These are phyloP conservation scores for Staurois parvus DNA, from an alignment of 2,797 vertebrate species.

Conservation along the genomic window DNA sequence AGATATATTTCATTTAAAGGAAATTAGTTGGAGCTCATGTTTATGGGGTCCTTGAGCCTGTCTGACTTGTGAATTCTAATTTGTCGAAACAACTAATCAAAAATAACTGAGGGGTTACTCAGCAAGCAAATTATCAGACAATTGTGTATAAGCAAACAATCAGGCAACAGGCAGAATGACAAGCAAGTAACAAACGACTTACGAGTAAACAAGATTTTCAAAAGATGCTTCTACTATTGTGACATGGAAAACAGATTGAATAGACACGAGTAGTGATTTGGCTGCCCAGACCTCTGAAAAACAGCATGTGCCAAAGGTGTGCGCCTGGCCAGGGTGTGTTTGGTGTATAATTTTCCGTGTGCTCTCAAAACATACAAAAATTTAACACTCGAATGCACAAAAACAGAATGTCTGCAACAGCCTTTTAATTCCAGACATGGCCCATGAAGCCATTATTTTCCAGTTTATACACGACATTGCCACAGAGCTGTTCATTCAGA, in stretches of 20 bases:
- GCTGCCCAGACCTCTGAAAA: not conserved
- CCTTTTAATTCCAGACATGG: constrained; percentile 42
- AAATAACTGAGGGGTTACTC: too few species aligned
- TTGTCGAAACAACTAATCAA: too few species aligned
- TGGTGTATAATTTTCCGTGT: constrained; percentile 27
- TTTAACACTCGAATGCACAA: constrained; percentile 28
- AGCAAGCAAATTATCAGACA: too few species aligned
- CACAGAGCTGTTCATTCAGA: constrained; percentile 39
- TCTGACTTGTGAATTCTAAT: too few species aligned
- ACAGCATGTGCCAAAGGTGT: constrained; percentile 1
- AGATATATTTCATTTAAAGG: too few species aligned
- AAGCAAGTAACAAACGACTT: not conserved
- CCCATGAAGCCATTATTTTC: constrained; percentile 34
- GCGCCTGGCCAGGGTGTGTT: constrained; percentile 25
- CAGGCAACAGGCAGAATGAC: too few species aligned
- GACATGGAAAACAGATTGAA: not conserved
- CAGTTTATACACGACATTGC: constrained; percentile 20
- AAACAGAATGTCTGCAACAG: constrained; percentile 15
- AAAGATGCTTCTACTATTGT: too few species aligned
- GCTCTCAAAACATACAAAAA: constrained; percentile 30
- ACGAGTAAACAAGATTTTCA: not conserved
- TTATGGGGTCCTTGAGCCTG: too few species aligned
- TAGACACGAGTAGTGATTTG: not conserved
- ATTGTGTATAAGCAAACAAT: too few species aligned
- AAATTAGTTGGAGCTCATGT: too few species aligned